Conservation (phyloP, 1,140 invertebrate species). For the Ladona fulva region DNA sequence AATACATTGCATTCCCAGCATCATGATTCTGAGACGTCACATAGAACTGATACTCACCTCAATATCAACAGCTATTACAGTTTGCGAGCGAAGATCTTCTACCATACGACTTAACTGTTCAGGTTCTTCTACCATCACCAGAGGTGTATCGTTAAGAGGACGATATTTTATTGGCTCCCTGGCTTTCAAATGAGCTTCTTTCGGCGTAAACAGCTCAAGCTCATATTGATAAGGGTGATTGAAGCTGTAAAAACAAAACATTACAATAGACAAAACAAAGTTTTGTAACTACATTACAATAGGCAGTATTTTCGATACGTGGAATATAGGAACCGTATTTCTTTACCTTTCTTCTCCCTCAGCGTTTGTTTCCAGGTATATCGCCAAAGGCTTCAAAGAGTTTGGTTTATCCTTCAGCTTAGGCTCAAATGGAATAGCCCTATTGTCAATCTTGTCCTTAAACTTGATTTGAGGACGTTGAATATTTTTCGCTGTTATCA, state of each 20-base stretch:
- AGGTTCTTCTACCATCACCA: constrained; percentile 57
- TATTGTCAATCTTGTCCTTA: constrained; percentile 79
- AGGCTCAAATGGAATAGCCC: constrained; percentile 65
- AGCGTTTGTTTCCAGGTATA: constrained; percentile 52
- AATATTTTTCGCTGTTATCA: constrained; percentile 66
- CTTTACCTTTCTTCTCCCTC: constrained; percentile 43
- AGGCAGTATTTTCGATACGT: background rate
- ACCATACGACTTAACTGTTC: constrained; percentile 56
- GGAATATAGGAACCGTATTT: constrained; percentile 5
- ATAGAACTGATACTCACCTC: constrained; percentile 52
- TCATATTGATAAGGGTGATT: constrained; percentile 88
- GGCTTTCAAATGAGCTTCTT: constrained; percentile 39
- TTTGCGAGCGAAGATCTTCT: constrained; percentile 50
- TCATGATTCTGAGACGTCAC: too few species aligned
- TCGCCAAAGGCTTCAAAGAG: constrained; percentile 67
- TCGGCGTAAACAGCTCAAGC: constrained; percentile 56
- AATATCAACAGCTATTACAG: constrained; percentile 77
- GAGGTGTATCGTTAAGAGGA: constrained; percentile 50
- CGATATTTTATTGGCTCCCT: constrained; percentile 38
- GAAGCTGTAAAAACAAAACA: constrained; percentile 44
- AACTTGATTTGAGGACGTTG: constrained; percentile 76
- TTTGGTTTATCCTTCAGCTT: constrained; percentile 82
- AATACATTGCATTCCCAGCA: too few species aligned
- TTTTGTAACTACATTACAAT: background rate
- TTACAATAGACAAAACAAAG: constrained; percentile 11